Base-by-base conservation (phyloP, 2,113 vertebrate genomes). In the Oceanites oceanicus region DNA sequence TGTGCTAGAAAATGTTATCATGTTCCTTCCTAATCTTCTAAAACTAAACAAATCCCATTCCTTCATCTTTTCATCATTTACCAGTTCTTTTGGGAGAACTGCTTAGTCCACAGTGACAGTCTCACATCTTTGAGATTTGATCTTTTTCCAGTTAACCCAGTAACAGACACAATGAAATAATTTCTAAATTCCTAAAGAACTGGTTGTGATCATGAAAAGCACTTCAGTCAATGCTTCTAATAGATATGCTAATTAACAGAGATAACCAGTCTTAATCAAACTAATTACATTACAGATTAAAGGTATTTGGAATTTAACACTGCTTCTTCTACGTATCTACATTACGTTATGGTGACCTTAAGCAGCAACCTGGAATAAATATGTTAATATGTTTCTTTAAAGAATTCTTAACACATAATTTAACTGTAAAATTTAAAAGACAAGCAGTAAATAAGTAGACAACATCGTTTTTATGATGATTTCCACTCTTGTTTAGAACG, bases 261-360 rank as follows among this genome's bases (percentile, higher is more conserved):
- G 96, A 96, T 94, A 96, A 95, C 91, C 77, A 89, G 66, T 85
- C 86, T 96, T 96, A 96, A 95, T 96, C 95, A 96, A 79, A 92
- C 84, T 96, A 97, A 97, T 97, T 96, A 97, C 91, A 92, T 25
- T 90, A 42, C 91, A 97, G 97, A 96, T 96, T 97, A 97, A 91
- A 83, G 77, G 78, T 94, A 90, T 86, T 79, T 58, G 77, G 87
- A 84, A 56, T 86, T 78, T 59, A 74, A 50, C 81, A 59, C 84
- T 49, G 34, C 12, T 94, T 81, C 59, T 91, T 85, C 52, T 58
- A 42, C 0, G 3, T 59, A 15, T 47, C 95, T 59, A 38, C 18
- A 27, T 34, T 32, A 59, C 55, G 76, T 75, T 62, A 68, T 3
- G 23, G 87, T 86, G 89, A 79, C 70, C 75, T 81, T 44, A 65